phyloP scores from a whole-genome alignment of 1,140 invertebrate species.

The Campoletis sonorensis region DNA sequence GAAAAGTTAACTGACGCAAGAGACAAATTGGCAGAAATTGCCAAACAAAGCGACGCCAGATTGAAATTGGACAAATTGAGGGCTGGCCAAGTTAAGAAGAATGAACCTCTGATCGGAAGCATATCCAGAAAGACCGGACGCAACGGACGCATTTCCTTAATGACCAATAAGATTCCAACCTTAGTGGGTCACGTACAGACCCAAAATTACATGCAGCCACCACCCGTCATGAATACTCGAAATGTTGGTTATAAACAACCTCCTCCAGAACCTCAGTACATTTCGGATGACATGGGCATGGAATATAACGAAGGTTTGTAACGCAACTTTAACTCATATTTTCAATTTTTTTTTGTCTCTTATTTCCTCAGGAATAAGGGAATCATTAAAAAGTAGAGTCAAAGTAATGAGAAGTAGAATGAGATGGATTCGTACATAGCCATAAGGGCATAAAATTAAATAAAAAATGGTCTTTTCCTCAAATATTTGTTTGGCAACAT shows the following conservation, averaged over 20 bases:
- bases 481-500: too few species aligned
- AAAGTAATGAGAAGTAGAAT: too few species aligned
- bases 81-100: constrained; percentile 66
- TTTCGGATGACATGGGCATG: constrained; percentile 63
- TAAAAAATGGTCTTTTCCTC: too few species aligned
- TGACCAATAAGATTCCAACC: constrained; percentile 74
- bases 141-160: constrained; percentile 76
- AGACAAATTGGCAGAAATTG: constrained; percentile 82
- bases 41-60: constrained; percentile 82
- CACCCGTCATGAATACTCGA: constrained; percentile 48
- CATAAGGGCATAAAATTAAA: too few species aligned
- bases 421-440: too few species aligned
- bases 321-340: too few species aligned
- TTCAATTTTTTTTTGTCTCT: too few species aligned
- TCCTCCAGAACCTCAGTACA: constrained; percentile 62
- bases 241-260: constrained; percentile 61
- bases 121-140: constrained; percentile 76
- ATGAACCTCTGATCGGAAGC: constrained; percentile 58
- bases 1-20: constrained; percentile 82
- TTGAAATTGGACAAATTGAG: constrained; percentile 78
- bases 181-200: constrained; percentile 53
- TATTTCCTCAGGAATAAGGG: too few species aligned
- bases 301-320: constrained; percentile 64
- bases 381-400: too few species aligned
- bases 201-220: constrained; percentile 55